These are phyloP conservation scores for Platycercus adscitus DNA, from an alignment of 2,113 vertebrate species.

Conservation along the genomic window DNA sequence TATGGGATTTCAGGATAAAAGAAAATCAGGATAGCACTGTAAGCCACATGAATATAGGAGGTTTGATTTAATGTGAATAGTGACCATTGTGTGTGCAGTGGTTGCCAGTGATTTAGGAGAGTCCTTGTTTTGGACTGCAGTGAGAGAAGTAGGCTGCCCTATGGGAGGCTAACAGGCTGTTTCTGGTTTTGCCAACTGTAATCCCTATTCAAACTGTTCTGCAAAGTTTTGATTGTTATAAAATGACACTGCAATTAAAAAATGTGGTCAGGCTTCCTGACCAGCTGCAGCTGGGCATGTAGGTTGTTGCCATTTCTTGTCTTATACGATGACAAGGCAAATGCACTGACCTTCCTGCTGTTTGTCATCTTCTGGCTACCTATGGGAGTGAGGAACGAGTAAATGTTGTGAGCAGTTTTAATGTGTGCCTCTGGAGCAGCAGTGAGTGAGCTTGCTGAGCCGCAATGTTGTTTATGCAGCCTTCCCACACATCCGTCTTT, in stretches of 20 bases:
- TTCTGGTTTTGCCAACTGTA: neutral
- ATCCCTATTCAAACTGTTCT: neutral
- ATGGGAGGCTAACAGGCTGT: neutral
- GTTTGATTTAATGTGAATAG: neutral
- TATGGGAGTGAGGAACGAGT: neutral
- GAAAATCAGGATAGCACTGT: neutral
- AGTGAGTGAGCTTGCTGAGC: neutral
- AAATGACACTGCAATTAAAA: neutral
- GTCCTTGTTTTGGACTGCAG: neutral
- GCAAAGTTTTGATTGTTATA: neutral
- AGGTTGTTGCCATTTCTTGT: neutral
- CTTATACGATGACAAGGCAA: neutral
- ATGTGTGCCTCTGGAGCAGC: neutral
- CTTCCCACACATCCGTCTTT: neutral
- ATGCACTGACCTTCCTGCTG: neutral
- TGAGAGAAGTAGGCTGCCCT: neutral
- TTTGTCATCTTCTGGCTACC: neutral
- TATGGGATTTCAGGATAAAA: neutral
- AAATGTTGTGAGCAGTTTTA: neutral
- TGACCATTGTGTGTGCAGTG: neutral
- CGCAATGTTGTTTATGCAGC: neutral
- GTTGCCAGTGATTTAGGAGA: neutral
- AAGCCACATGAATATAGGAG: neutral
- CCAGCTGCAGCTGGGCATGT: neutral
- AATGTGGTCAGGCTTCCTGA: neutral